These are phyloP conservation scores for Tuta absoluta DNA, from an alignment of 2,888 invertebrate species.

Conservation along the genomic window DNA sequence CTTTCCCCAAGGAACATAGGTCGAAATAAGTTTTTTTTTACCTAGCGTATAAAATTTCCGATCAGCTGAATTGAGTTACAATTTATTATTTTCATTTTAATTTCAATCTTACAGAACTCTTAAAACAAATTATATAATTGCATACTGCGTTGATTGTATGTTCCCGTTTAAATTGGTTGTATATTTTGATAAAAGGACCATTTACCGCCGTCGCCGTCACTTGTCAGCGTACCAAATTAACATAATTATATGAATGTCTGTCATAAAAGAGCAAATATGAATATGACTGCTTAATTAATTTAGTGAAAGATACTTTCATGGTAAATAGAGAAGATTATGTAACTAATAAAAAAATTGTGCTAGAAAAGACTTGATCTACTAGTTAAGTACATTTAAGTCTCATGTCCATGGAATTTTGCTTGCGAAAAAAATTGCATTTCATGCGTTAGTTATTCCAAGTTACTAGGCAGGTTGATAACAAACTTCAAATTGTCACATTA, in stretches of 20 bases:
- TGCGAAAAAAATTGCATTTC: no score
- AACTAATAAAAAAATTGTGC: background rate
- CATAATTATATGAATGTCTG: conserved; percentile 19
- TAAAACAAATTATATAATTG: background rate
- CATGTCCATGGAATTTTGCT: no score
- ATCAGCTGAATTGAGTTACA: no score
- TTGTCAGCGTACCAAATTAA: background rate
- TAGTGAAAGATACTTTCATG: conserved; percentile 12
- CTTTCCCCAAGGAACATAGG: no score
- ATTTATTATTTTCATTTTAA: background rate
- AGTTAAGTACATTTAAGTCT: no score
- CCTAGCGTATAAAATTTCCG: no score
- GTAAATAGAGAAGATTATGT: conserved; percentile 1
- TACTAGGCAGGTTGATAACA: no score
- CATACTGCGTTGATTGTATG: background rate
- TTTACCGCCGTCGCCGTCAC: conserved; percentile 11
- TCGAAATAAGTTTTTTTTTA: no score
- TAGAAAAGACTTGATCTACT: background rate
- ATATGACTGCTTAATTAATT: background rate
- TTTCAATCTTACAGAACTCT: background rate
- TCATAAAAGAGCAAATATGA: conserved; percentile 9
- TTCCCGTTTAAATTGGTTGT: conserved; percentile 5
- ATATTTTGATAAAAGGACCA: background rate
- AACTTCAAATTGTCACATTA: no score
- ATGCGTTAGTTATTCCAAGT: no score